Conservation (phyloP, 2,113 vertebrate species). For the Ranitomeya imitator region DNA sequence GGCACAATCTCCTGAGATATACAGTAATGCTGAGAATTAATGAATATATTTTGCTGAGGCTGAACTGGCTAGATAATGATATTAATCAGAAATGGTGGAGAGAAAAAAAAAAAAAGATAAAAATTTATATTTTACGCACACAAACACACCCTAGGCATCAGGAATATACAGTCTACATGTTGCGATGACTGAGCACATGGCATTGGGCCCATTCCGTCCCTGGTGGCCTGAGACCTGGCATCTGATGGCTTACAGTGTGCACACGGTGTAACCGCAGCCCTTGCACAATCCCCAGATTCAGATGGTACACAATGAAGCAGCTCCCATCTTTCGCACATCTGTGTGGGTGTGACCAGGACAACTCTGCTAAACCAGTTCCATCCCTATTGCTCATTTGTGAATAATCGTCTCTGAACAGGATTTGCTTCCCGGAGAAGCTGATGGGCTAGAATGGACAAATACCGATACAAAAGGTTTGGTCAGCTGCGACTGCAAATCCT, state of each 20-base stretch:
- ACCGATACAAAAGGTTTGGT: background rate
- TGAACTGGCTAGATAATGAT: background rate
- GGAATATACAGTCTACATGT: background rate
- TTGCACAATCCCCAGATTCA: background rate
- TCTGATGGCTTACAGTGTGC: background rate
- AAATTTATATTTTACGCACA: background rate
- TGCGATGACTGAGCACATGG: background rate
- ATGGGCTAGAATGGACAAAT: background rate
- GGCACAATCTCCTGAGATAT: background rate
- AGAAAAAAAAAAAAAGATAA: background rate
- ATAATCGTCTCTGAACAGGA: conserved; percentile 7
- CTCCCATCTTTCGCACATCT: conserved; percentile 6
- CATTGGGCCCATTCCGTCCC: background rate
- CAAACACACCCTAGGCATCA: too few relatives aligned
- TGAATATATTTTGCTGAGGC: background rate
- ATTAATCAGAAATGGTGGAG: background rate
- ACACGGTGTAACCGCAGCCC: background rate
- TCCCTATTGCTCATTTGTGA: conserved; percentile 8
- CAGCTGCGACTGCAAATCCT: background rate
- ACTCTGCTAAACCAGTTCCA: conserved; percentile 29
- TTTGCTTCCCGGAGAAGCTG: background rate
- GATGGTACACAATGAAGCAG: background rate
- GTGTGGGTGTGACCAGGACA: conserved; percentile 12
- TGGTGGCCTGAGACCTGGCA: background rate
- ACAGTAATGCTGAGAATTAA: background rate